Percentiles rank a stretch among this genome's conserved stretches.
phyloP scores from a whole-genome alignment of 2,113 vertebrate species.

The Ondatra zibethicus region DNA sequence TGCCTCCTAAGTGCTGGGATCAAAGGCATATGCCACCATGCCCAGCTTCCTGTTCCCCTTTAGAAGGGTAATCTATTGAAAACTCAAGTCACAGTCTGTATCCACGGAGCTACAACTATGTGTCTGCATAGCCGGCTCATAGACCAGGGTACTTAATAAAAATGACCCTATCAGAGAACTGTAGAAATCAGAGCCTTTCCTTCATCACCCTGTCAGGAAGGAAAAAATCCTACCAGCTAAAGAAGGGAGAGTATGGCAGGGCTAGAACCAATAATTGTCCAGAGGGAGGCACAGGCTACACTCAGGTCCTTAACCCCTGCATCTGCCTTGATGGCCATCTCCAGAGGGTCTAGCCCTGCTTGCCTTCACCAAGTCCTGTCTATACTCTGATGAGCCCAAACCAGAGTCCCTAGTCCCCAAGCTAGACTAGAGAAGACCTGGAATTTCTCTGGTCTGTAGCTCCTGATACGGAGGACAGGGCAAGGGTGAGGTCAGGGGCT shows the following conservation, averaged over 20 bases:
- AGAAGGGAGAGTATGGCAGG: background rate
- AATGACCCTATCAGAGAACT: background rate
- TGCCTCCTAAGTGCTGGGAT: background rate
- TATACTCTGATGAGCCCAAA: slow-evolving; percentile 11
- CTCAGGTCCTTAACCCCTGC: background rate
- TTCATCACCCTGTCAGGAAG: background rate
- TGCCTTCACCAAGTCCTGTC: background rate
- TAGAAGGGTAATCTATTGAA: slow-evolving; percentile 49
- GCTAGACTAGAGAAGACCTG: background rate
- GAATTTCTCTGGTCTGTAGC: background rate
- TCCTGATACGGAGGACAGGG: background rate
- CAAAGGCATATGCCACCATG: background rate
- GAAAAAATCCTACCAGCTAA: background rate
- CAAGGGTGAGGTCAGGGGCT: background rate
- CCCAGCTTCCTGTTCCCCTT: slow-evolving; percentile 53
- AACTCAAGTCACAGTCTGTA: slow-evolving; percentile 26
- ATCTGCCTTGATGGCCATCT: background rate
- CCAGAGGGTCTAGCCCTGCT: background rate
- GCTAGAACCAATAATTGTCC: background rate
- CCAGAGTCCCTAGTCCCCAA: background rate
- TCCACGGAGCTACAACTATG: background rate
- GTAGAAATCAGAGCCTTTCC: background rate
- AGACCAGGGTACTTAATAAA: slow-evolving; percentile 2
- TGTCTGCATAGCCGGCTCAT: background rate
- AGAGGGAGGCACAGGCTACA: background rate